Conservation (phyloP, 2,113 vertebrate genomes). For the Heliornis fulica region DNA sequence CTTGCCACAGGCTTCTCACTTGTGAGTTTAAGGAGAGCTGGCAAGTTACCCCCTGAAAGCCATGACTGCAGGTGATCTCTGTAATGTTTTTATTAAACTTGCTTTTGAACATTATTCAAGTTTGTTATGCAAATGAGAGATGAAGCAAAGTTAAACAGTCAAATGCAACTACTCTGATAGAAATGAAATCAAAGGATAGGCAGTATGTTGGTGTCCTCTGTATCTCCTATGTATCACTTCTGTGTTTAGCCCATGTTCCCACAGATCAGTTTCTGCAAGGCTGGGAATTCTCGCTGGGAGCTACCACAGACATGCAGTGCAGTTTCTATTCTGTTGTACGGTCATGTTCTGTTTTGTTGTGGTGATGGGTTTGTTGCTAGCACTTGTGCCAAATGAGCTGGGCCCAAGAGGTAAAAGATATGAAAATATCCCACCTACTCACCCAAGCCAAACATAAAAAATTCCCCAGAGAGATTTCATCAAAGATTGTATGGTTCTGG, state of each 20-base stretch:
- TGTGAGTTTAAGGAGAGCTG: not conserved
- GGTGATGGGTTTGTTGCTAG: not conserved
- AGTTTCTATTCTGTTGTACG: not conserved
- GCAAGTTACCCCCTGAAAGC: not conserved
- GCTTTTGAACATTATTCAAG: not conserved
- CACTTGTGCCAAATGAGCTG: not conserved
- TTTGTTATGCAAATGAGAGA: not conserved
- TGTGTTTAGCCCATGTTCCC: not conserved
- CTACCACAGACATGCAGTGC: accelerated
- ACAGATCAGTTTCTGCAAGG: not conserved
- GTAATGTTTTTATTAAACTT: not conserved
- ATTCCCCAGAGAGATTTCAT: not conserved
- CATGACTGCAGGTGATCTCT: not conserved
- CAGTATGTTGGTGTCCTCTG: not conserved
- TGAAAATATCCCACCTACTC: not conserved
- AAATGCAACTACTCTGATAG: not conserved
- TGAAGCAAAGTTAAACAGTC: not conserved
- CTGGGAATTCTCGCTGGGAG: not conserved
- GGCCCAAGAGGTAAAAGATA: not conserved
- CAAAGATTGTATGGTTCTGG: not conserved
- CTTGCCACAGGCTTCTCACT: not conserved
- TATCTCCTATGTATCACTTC: not conserved
- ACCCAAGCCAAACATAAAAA: not conserved
- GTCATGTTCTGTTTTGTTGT: not conserved
- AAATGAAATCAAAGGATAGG: not conserved